Conservation (phyloP, 2,888 invertebrate genomes). For the Pyrrhosoma nymphula region DNA sequence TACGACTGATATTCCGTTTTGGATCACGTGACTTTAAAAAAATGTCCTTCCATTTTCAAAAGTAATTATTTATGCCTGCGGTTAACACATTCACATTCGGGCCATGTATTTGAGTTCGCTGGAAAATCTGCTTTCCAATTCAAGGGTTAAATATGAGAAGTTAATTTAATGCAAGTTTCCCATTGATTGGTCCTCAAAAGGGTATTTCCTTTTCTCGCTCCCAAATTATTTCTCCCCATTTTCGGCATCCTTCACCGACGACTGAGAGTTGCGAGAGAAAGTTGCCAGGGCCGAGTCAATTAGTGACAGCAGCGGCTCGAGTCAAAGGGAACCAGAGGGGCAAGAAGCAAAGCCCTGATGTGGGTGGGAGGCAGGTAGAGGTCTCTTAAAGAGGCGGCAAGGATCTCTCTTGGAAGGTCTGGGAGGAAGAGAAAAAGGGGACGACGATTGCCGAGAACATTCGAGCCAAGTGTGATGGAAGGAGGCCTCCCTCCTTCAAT, state of each 20-base stretch:
- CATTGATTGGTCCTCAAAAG: not conserved
- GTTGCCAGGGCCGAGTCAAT: not conserved
- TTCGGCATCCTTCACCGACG: not conserved
- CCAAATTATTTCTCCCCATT: not conserved
- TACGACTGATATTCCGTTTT: too few species aligned
- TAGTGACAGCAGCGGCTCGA: not conserved
- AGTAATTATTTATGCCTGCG: too few species aligned
- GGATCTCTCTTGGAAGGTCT: not conserved
- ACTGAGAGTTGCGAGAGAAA: not conserved
- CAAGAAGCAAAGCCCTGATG: not conserved
- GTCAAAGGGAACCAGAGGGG: constrained; percentile 4
- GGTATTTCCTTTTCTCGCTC: not conserved
- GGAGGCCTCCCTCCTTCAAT: not conserved
- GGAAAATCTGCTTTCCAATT: too few species aligned
- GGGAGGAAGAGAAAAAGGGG: not conserved
- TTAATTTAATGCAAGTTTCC: too few species aligned
- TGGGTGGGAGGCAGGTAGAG: not conserved
- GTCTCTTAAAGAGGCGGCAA: not conserved
- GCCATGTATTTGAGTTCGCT: too few species aligned
- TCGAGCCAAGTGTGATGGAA: not conserved
- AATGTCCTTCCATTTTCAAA: too few species aligned
- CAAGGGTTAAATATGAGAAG: too few species aligned
- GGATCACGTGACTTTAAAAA: too few species aligned
- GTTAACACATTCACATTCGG: too few species aligned
- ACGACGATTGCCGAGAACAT: not conserved